phyloP scores from a whole-genome alignment of 2,113 vertebrate species.

The Scopus umbretta region DNA sequence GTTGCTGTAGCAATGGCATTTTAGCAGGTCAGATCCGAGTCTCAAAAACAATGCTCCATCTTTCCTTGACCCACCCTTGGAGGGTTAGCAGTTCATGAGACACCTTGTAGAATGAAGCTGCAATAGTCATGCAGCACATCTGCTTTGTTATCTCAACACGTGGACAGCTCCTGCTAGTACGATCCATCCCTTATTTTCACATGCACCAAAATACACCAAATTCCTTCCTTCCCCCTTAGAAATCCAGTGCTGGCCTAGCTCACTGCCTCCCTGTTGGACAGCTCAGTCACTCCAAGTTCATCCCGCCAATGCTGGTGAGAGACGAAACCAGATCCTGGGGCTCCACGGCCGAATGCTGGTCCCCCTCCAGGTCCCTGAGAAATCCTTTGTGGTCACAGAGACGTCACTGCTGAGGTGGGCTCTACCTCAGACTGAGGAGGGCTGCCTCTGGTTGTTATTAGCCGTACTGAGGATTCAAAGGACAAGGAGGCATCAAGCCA shows the following conservation, averaged over 20 bases:
- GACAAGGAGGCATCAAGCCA: constrained; percentile 50
- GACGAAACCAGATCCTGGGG: constrained; percentile 30
- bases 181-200: constrained; percentile 31
- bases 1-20: not conserved
- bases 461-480: constrained; percentile 35
- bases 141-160: not conserved
- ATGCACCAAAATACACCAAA: not conserved
- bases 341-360: not conserved
- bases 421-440: constrained; percentile 31
- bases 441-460: constrained; percentile 62
- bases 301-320: not conserved
- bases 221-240: constrained; percentile 12
- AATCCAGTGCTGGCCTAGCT: not conserved
- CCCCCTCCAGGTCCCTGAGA: constrained; percentile 39
- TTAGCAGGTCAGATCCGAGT: not conserved
- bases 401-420: constrained; percentile 57
- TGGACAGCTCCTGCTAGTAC: not conserved
- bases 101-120: not conserved
- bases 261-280: constrained; percentile 31
- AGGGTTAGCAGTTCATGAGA: not conserved
- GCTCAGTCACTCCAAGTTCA: not conserved
- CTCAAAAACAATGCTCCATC: not conserved
- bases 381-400: not conserved
- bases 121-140: not conserved
- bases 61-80: not conserved